phyloP scores from a whole-genome alignment of 2,797 vertebrate genomes.

The Karalla daura region DNA sequence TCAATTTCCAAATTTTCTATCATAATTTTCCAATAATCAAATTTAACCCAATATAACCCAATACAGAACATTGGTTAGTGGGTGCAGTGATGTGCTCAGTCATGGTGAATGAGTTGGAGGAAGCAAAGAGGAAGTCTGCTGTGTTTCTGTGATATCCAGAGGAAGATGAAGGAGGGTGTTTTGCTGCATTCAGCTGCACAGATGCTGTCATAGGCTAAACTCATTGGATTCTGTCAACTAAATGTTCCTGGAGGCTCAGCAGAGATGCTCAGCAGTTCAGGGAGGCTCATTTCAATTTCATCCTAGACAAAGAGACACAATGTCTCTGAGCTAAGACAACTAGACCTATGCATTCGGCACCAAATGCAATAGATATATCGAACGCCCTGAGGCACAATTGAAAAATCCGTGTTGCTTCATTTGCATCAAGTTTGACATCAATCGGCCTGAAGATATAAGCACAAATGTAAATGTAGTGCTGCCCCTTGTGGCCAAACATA shows the following conservation, averaged over 20 bases:
- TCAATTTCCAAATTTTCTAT: background rate
- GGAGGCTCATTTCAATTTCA: slow-evolving; percentile 12
- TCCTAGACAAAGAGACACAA: background rate
- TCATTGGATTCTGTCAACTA: slow-evolving; percentile 14
- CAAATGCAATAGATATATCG: too few species aligned
- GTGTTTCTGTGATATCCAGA: slow-evolving; percentile 29
- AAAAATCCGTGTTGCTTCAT: too few species aligned
- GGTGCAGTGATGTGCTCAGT: slow-evolving; percentile 26
- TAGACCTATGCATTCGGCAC: background rate
- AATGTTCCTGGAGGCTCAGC: slow-evolving; percentile 10
- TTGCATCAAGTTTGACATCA: too few species aligned
- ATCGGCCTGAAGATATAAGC: too few species aligned
- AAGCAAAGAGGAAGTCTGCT: slow-evolving; percentile 17
- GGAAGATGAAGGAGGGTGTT: slow-evolving; percentile 25
- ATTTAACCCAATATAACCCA: too few species aligned
- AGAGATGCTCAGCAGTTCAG: background rate
- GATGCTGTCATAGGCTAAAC: background rate
- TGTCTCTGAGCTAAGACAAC: background rate
- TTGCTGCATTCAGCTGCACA: slow-evolving; percentile 1
- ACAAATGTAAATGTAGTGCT: too few species aligned
- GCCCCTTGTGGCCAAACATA: too few species aligned
- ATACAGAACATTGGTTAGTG: too few species aligned
- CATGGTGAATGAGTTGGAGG: slow-evolving; percentile 32
- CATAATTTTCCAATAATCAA: slow-evolving; percentile 1
- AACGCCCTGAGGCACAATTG: too few species aligned